A percentile compares a stretch with the other conserved stretches of the same genome.
phyloP scores from a whole-genome alignment of 2,113 vertebrate genomes.

The Monopterus albus region DNA sequence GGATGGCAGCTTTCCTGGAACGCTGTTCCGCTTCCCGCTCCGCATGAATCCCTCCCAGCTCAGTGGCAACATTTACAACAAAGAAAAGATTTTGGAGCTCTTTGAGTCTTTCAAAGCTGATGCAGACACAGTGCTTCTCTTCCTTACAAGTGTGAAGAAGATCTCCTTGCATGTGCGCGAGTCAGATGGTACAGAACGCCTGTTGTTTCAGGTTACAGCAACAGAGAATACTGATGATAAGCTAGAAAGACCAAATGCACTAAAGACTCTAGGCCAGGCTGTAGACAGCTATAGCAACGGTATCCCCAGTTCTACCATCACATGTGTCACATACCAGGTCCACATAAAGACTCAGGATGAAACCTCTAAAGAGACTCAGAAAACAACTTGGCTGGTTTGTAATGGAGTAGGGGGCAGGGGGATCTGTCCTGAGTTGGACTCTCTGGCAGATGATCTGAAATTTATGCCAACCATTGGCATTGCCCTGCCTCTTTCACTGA shows the following conservation, averaged over 20 bases:
- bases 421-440: conserved; percentile 89
- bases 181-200: conserved; percentile 88
- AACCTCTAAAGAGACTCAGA: conserved; percentile 87
- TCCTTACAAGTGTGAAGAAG: conserved; percentile 93
- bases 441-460: conserved; percentile 94
- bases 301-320: conserved; percentile 85
- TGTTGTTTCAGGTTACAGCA: conserved; percentile 92
- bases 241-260: conserved; percentile 87
- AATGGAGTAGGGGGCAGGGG: conserved; percentile 95
- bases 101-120: conserved; percentile 97
- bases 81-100: conserved; percentile 94
- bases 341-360: conserved; percentile 90
- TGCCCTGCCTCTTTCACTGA: conserved; percentile 85
- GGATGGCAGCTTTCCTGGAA: conserved; percentile 91
- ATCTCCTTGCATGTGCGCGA: conserved; percentile 92
- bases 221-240: conserved; percentile 86
- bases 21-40: conserved; percentile 96
- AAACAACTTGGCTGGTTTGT: conserved; percentile 93
- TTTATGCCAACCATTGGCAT: conserved; percentile 95
- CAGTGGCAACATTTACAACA: conserved; percentile 94
- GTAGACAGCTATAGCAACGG: conserved; percentile 90
- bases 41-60: conserved; percentile 92
- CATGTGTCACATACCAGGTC: conserved; percentile 92
- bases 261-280: conserved; percentile 88
- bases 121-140: conserved; percentile 94